Conservation (phyloP, 2,113 vertebrate genomes). For the Cyphomyrus plagiostoma region DNA sequence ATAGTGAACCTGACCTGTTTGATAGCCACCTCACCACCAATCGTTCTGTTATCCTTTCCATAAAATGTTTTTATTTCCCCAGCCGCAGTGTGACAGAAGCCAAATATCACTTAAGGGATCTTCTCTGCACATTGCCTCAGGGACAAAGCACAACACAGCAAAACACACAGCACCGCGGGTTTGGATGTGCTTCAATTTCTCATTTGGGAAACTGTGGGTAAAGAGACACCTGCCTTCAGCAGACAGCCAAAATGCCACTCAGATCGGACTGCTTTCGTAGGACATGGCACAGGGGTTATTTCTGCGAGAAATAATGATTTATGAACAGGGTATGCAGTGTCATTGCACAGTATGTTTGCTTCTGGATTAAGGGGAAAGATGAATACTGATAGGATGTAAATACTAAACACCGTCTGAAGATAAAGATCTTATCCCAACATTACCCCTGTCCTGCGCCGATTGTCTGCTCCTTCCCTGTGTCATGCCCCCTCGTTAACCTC, state of each 20-base stretch:
- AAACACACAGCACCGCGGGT: background rate
- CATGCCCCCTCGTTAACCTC: no score
- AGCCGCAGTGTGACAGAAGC: background rate
- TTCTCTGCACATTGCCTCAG: background rate
- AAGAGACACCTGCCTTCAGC: conserved; percentile 25
- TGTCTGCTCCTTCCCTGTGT: no score
- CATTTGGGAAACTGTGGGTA: conserved; percentile 33
- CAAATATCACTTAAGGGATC: background rate
- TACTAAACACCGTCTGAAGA: background rate
- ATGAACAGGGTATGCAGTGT: background rate
- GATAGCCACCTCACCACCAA: background rate
- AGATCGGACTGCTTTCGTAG: background rate
- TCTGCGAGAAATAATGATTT: background rate
- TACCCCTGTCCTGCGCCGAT: no score
- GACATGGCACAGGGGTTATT: background rate
- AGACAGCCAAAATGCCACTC: conserved; percentile 26
- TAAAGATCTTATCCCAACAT: no score
- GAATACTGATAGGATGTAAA: background rate
- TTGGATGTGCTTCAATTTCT: conserved; percentile 9
- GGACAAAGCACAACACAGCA: background rate
- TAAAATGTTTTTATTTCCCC: background rate
- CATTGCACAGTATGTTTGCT: background rate
- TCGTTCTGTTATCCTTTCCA: background rate
- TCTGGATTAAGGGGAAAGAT: background rate
- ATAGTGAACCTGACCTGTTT: background rate